phyloP scores from a whole-genome alignment of 2,888 invertebrate genomes.

The Hemaris fuciformis region DNA sequence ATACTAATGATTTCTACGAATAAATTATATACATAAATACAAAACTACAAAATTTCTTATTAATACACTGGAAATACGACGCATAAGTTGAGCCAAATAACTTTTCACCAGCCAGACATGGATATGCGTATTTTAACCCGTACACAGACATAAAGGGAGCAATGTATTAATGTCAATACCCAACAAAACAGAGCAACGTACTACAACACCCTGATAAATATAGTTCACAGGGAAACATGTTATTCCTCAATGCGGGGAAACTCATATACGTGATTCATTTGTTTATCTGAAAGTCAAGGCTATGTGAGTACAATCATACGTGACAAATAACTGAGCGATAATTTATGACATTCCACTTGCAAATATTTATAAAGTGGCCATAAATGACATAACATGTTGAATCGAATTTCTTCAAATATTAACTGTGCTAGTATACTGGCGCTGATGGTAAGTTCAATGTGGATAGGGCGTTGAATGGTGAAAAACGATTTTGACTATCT shows the following conservation, averaged over 20 bases:
- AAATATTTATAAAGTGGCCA: neutral
- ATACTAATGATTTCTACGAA: no score
- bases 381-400: neutral
- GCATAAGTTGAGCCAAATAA: no score
- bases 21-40: no score
- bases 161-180: neutral
- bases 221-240: neutral
- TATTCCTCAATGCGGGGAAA: slow-evolving; percentile 14
- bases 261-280: slow-evolving; percentile 29
- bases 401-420: neutral
- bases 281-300: slow-evolving; percentile 36
- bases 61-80: no score
- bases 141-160: no score
- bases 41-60: no score
- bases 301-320: slow-evolving; percentile 8
- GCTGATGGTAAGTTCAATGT: no score
- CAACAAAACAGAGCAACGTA: neutral
- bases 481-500: no score
- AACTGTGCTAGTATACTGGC: no score
- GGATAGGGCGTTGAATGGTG: no score
- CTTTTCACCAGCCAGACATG: no score
- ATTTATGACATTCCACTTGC: neutral
- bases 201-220: neutral
- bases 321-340: slow-evolving; percentile 4
- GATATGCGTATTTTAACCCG: no score